Conservation (phyloP, 2,888 invertebrate genomes). For the Nudaria mundana region DNA sequence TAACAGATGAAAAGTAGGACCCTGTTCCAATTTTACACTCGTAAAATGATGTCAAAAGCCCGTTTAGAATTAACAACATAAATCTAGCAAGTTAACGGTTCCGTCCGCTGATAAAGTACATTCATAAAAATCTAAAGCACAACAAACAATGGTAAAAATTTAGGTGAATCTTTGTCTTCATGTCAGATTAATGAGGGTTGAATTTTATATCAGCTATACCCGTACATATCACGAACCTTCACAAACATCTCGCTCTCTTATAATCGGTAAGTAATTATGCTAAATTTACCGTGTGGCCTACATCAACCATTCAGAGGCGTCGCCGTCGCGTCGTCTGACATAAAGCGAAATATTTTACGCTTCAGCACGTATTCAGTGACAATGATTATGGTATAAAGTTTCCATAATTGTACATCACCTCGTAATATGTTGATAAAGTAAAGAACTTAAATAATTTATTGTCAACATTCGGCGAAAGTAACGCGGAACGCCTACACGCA, state of each 20-base stretch:
- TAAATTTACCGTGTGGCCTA: conserved; percentile 48
- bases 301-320: conserved; percentile 27
- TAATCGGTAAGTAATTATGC: conserved; percentile 46
- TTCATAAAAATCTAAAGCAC: conserved; percentile 20
- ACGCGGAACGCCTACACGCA: no score
- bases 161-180: conserved; percentile 11
- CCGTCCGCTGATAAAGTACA: conserved; percentile 19
- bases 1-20: not conserved
- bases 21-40: conserved; percentile 11
- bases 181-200: conserved; percentile 11
- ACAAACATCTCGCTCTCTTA: conserved; percentile 14
- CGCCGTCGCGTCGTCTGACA: conserved; percentile 14
- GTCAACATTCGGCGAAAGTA: no score
- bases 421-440: no score
- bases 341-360: conserved; percentile 33
- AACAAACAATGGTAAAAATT: conserved; percentile 3
- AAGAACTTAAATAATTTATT: no score
- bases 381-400: conserved; percentile 17
- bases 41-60: conserved; percentile 13
- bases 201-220: conserved; percentile 9
- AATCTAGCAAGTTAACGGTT: conserved; percentile 22
- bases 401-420: not conserved
- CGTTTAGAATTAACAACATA: conserved; percentile 22
- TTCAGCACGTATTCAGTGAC: conserved; percentile 22
- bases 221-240: conserved; percentile 24